Evolutionary conservation across 2,888 invertebrate species (phyloP).

Genomic region (Nomada flava): DNA sequence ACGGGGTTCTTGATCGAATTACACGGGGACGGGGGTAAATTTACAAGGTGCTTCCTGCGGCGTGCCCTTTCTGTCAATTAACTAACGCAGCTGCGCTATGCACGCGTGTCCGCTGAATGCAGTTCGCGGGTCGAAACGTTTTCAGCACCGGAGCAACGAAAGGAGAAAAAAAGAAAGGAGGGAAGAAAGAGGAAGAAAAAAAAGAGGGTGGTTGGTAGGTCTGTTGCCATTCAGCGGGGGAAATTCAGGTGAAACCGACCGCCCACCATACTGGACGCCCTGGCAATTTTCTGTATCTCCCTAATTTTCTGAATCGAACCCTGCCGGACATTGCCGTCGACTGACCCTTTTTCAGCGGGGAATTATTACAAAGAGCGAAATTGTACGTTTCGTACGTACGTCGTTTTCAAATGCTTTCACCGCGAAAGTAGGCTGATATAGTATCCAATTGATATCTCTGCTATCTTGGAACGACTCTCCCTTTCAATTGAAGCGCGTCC

Average conservation of each 20-base stretch:
- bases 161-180: background rate
- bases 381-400: background rate
- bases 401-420: background rate
- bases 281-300: conserved; percentile 72
- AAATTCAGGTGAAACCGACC: conserved; percentile 50
- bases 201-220: too few relatives aligned
- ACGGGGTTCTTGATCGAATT: conserved; percentile 84
- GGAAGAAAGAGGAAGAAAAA: conserved; percentile 4
- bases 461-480: too few relatives aligned
- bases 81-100: conserved; percentile 75
- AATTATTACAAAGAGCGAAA: background rate
- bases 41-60: conserved; percentile 70
- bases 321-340: conserved; percentile 7
- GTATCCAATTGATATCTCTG: too few relatives aligned
- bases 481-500: too few relatives aligned
- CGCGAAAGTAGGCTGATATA: too few relatives aligned
- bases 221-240: conserved; percentile 8
- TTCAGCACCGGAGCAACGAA: background rate
- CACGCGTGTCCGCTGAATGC: conserved; percentile 7
- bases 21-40: conserved; percentile 73
- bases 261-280: conserved; percentile 65
- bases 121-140: conserved; percentile 29
- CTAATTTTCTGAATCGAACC: conserved; percentile 66
- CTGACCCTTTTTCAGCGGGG: conserved; percentile 29
- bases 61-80: conserved; percentile 81